Evolutionary conservation across 2,888 invertebrate genomes (phyloP), one percentile per base, ranked within the genome.

Genomic region (Brenthis ino): DNA sequence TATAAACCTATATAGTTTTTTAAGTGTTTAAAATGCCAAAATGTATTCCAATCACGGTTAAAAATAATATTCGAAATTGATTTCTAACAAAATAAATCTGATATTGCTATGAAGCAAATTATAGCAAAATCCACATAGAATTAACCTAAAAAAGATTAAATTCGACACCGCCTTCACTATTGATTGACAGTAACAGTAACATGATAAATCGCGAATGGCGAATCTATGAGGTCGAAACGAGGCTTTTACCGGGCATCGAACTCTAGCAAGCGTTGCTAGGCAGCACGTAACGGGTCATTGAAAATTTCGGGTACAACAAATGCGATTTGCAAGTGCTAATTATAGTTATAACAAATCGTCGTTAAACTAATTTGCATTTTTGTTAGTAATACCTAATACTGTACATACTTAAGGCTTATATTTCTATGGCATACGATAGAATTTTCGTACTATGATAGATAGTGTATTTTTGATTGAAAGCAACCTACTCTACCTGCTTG

Each of bases 181-280:
- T 81, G 80, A 82, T 84, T 82, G 84, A 80, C 82, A 82, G 84
- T 79, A 77, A 79, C 80, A 80, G 81, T 82, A 80, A 85, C 85
- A 91, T 87, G 87, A 91, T 89, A 87, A 89, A 91, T 89, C 84
- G 89, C 86, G 82, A 88, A 85, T 86, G 77, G 83, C 83, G 77
- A 89, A 88, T 89, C 84, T 83, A 86, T 87, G 88, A 87, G 88
- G 85, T 90, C 86, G 85, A 81, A 83, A 82, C 83, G 81, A 80
- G 82, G 86, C 88, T 89, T 89, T 89, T 85, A 83, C 82, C 87
- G 91, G 92, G 75, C 93, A 80, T 87, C 86, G 91, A 92, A 91
- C 92, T 85, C 84, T 78, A 82, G 82, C 83, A 85, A 82, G 83
- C 77, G 88, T 87, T 85, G 83, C 86, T 83, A 84, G 78, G 85